A percentile compares a stretch with the other conserved stretches of the same genome.
These are phyloP conservation scores for Orthosia gracilis DNA, from an alignment of 2,888 invertebrate genomes.

Conservation along the genomic window DNA sequence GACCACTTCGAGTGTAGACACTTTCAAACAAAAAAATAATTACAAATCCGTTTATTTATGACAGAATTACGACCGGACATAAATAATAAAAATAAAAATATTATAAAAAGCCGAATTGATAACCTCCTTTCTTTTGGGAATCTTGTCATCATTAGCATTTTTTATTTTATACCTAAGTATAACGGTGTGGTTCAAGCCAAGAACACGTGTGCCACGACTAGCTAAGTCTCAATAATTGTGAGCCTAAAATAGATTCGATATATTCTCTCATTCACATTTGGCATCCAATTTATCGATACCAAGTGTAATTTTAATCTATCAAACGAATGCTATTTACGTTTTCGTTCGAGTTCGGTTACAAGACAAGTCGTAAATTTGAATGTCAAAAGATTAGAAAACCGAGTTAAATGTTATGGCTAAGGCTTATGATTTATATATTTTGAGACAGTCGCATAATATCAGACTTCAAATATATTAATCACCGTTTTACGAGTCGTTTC, in stretches of 20 bases:
- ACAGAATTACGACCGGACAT: too few species aligned
- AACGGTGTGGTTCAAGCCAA: background rate
- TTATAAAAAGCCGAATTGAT: too few species aligned
- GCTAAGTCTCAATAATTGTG: constrained; percentile 24
- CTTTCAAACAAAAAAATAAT: too few species aligned
- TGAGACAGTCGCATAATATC: constrained; percentile 15
- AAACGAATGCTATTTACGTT: constrained; percentile 44
- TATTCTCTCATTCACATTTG: constrained; percentile 30
- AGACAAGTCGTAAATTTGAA: constrained; percentile 48
- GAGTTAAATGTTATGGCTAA: constrained; percentile 27
- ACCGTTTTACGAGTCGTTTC: constrained; percentile 38
- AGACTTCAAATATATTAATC: constrained; percentile 33
- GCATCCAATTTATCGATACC: constrained; percentile 34
- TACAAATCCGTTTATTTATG: too few species aligned
- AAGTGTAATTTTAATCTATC: constrained; percentile 29
- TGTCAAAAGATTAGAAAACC: constrained; percentile 44
- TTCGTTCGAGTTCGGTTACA: constrained; percentile 32
- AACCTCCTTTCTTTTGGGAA: too few species aligned
- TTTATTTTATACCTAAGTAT: background rate
- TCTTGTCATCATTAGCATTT: too few species aligned
- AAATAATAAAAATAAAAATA: too few species aligned
- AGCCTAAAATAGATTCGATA: constrained; percentile 21
- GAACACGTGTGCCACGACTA: background rate
- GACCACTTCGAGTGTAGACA: too few species aligned
- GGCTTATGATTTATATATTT: constrained; percentile 38